These are phyloP conservation scores for Phymanthus crucifer DNA, from an alignment of 92 coral and sea anemone genomes.

Conservation along the genomic window DNA sequence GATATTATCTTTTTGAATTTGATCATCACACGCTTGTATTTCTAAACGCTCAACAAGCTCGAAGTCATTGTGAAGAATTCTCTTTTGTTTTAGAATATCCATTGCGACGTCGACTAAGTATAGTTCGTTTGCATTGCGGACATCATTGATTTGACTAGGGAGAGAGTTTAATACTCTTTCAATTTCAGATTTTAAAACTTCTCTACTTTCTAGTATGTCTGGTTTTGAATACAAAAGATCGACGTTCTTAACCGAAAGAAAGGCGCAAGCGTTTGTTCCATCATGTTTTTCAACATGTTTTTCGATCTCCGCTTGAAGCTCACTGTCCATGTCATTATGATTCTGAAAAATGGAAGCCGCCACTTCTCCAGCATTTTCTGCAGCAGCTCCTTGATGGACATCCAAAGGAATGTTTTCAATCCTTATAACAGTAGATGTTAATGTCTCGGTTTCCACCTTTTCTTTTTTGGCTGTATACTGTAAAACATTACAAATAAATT, in stretches of 20 bases:
- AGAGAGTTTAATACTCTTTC: constrained; percentile 18
- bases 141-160: constrained; percentile 27
- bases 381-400: constrained; percentile 45
- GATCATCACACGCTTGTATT: constrained; percentile 27
- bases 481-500: neutral
- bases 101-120: constrained; percentile 24
- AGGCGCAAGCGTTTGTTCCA: constrained; percentile 50
- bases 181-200: neutral
- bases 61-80: neutral
- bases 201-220: neutral
- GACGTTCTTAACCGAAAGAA: constrained; percentile 32
- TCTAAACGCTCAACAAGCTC: constrained; percentile 14
- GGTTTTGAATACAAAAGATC: constrained; percentile 27
- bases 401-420: constrained; percentile 22
- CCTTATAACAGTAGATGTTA: neutral
- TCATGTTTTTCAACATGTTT: constrained; percentile 17
- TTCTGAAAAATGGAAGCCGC: constrained; percentile 16
- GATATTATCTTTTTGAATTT: constrained; percentile 5
- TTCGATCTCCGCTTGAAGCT: constrained; percentile 18
- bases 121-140: neutral
- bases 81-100: constrained; percentile 7
- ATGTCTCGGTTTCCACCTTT: neutral
- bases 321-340: neutral
- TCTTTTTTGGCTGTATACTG: neutral
- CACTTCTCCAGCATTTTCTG: constrained; percentile 35